Evolutionary conservation across 2,888 invertebrate species (phyloP), one percentile per base, ranked within the genome.

Genomic region (Emmelina monodactyla): DNA sequence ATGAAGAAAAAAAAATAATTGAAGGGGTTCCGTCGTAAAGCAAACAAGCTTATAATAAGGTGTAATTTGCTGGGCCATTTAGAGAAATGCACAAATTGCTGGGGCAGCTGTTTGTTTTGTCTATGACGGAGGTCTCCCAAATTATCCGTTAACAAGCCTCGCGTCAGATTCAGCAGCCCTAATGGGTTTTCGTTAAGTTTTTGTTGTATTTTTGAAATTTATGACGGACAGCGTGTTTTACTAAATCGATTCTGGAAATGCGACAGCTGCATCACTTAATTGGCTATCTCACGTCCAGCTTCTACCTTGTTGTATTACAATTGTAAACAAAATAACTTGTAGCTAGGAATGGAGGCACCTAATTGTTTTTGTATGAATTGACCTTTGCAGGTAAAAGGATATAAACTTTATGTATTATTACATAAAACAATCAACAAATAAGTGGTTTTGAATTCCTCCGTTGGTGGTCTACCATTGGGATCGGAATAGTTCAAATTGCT

Each of bases 41-140:
- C 79, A 79, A 79, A 79, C 79, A 79, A 78, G 78, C 78, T 78
- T 78, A 79, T 78, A 79, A 79, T 79, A 79, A 79, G 79, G 58
- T 79, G 67, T 79, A 79, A 79, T 79, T 79, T 78, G 76, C 62
- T 68, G 68, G 72, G 68, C 72, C 79, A 78, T 78, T 79, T 78
- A 78, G 78, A 78, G 78, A 78, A 78, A 78, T 76, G 76, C 72
- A 71, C 73, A 76, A 78, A 76, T 78, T 75, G 69, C 70, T 50
- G 53, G 49, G 71, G 78, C 78, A 78, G 79, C 72, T 78, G 79
- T 76, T 78, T 78, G 75, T 78, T 76, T 78, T 73, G 73, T 78
- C 79, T 78, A 79, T 79, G 79, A 73, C 59, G 78, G 73, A 76
- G 79, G 79, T 79, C 59, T 59, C 60, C 66, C 71, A 70, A 71